Evolutionary conservation across 1,140 invertebrate genomes (phyloP).

Genomic region (Augochlora pura): DNA sequence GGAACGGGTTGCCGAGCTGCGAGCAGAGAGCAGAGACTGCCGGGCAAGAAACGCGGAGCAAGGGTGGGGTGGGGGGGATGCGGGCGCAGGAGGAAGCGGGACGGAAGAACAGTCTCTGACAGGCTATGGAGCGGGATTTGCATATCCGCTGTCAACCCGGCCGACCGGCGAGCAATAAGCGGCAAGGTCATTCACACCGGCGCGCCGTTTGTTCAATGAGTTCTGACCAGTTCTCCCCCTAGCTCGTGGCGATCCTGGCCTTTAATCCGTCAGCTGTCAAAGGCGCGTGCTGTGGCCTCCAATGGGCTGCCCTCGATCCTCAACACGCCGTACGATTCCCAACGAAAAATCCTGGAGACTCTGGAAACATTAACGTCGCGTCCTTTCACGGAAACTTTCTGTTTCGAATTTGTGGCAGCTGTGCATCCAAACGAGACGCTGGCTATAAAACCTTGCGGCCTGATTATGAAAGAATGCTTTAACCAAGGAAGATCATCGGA

Average conservation of each 20-base stretch:
- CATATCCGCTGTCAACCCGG: constrained; percentile 75
- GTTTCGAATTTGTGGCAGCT: too few species aligned
- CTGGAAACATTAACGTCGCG: too few species aligned
- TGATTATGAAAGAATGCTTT: too few species aligned
- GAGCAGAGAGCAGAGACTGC: not conserved
- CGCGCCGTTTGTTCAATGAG: constrained; percentile 67
- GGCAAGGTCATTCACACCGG: constrained; percentile 72
- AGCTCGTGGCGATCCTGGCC: constrained; percentile 22
- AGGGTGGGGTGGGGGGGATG: constrained; percentile 9
- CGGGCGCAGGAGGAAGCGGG: constrained; percentile 15
- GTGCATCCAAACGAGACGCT: too few species aligned
- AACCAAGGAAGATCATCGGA: too few species aligned
- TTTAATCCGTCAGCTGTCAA: constrained; percentile 42
- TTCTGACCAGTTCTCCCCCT: constrained; percentile 46
- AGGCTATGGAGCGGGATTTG: constrained; percentile 69
- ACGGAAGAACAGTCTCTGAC: constrained; percentile 37
- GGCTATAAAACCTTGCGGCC: too few species aligned
- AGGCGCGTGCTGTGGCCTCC: constrained; percentile 6
- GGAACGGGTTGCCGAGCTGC: constrained; percentile 68
- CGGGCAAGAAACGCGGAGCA: not conserved
- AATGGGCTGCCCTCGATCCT: too few species aligned
- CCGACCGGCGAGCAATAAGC: constrained; percentile 58
- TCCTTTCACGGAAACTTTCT: too few species aligned
- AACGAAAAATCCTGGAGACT: too few species aligned
- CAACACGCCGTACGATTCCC: too few species aligned